Conservation (phyloP, 2,888 invertebrate genomes). For the Dione vanillae region DNA sequence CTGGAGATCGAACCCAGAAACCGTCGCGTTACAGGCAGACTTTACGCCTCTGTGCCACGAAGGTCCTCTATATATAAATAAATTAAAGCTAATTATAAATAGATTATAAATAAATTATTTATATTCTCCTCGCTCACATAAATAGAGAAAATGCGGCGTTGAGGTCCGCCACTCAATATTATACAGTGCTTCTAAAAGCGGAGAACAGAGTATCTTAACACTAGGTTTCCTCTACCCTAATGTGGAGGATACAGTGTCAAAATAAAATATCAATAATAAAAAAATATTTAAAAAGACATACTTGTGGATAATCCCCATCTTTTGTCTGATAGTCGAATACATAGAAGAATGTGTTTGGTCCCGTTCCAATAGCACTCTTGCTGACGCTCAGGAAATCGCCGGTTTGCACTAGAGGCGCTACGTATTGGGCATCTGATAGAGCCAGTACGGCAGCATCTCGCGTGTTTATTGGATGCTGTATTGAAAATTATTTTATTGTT, state of each 20-base stretch:
- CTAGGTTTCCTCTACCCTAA: background rate
- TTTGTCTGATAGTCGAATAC: conserved; percentile 97
- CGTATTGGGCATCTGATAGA: conserved; percentile 96
- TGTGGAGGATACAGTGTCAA: background rate
- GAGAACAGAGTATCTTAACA: background rate
- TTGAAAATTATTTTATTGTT: background rate
- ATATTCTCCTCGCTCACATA: background rate
- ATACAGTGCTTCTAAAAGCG: too few relatives aligned
- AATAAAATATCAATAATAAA: background rate
- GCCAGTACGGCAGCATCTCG: conserved; percentile 96
- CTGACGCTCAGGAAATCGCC: conserved; percentile 90
- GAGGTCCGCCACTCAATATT: background rate
- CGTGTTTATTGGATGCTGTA: conserved; percentile 93
- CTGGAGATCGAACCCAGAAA: too few relatives aligned
- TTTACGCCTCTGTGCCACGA: too few relatives aligned
- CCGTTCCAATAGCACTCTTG: conserved; percentile 80
- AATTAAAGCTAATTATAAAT: too few relatives aligned
- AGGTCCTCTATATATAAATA: too few relatives aligned
- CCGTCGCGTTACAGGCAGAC: too few relatives aligned
- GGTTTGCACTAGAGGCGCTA: conserved; percentile 94
- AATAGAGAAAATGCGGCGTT: background rate
- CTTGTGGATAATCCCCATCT: conserved; percentile 86
- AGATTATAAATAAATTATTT: too few relatives aligned
- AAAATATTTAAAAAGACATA: too few relatives aligned
- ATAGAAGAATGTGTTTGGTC: conserved; percentile 93